Evolutionary conservation across 2,888 invertebrate species (phyloP).

Genomic region (Polymixis lichenea): DNA sequence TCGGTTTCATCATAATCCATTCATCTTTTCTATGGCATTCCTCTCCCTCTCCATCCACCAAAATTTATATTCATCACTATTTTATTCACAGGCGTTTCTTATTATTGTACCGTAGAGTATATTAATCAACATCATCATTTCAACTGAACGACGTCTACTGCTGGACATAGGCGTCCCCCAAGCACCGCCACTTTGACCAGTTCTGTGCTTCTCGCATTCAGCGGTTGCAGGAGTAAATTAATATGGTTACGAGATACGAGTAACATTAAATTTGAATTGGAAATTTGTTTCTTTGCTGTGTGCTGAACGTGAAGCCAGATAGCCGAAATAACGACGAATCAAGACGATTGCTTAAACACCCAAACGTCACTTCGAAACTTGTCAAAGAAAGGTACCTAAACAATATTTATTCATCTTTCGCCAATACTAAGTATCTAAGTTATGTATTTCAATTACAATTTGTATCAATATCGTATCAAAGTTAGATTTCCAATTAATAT

Average conservation of each 20-base stretch:
- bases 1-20: too few relatives aligned
- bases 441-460: slow-evolving; percentile 25
- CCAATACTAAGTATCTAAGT: background rate
- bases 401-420: background rate
- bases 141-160: background rate
- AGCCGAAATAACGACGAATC: background rate
- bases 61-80: too few relatives aligned
- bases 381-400: background rate
- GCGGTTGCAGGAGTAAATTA: background rate
- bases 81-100: too few relatives aligned
- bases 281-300: background rate
- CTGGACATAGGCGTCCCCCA: background rate
- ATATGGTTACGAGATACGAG: background rate
- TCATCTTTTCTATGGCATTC: too few relatives aligned
- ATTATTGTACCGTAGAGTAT: background rate
- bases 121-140: background rate
- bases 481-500: slow-evolving; percentile 28
- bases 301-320: background rate
- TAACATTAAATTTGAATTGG: background rate
- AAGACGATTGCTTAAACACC: background rate
- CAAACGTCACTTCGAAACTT: slow-evolving; percentile 13
- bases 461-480: slow-evolving; percentile 11
- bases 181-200: background rate
- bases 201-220: background rate
- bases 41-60: too few relatives aligned